Evolutionary conservation across 53 echinoderm and acorn worm genomes (phyloP).

Genomic region (Zoroaster sp.): DNA sequence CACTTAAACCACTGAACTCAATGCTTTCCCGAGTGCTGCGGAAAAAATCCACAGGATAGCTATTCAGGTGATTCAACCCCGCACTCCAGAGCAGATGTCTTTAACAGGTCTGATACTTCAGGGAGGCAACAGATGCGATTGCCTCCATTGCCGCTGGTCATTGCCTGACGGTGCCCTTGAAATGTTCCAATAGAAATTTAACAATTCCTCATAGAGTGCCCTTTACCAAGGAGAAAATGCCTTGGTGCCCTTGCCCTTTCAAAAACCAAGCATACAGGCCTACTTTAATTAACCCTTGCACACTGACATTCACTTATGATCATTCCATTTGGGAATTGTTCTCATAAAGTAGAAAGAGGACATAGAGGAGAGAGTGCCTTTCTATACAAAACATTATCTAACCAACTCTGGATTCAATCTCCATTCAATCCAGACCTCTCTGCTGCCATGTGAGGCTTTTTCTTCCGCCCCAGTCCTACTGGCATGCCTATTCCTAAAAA

Average conservation of each 20-base stretch:
- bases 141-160: background rate
- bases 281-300: too few relatives aligned
- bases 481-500: background rate
- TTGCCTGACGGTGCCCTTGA: background rate
- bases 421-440: too few relatives aligned
- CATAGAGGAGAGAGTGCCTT: background rate
- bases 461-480: too few relatives aligned
- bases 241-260: background rate
- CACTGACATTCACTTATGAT: too few relatives aligned
- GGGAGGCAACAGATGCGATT: background rate
- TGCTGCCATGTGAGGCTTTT: too few relatives aligned
- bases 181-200: too few relatives aligned
- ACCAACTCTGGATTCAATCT: constrained; percentile 28
- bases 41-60: too few relatives aligned
- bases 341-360: too few relatives aligned
- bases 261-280: background rate
- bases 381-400: background rate
- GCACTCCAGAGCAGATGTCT: background rate
- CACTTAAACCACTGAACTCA: background rate
- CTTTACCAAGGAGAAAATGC: background rate
- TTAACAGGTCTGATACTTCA: background rate
- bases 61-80: background rate
- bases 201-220: too few relatives aligned
- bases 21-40: too few relatives aligned
- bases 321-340: too few relatives aligned